Percentiles rank a stretch among this genome's conserved stretches.
Evolutionary conservation across 1,140 invertebrate species (phyloP).

Genomic region (Matsumurasca onukii): DNA sequence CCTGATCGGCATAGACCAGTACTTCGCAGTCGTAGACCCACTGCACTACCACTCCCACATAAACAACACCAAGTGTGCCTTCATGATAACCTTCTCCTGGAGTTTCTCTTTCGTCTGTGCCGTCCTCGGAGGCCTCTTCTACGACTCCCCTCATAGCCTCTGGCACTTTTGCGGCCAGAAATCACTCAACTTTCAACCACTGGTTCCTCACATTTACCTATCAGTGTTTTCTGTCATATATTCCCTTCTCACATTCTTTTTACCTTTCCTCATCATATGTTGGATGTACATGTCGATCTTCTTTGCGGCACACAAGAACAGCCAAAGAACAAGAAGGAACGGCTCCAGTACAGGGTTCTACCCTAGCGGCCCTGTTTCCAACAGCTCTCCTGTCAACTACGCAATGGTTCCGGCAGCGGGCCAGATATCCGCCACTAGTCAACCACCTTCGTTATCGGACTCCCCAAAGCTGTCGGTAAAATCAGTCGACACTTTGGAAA

Average conservation of each 20-base stretch:
- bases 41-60: constrained; percentile 79
- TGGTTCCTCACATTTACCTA: constrained; percentile 29
- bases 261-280: constrained; percentile 52
- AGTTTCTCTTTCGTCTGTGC: constrained; percentile 59
- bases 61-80: constrained; percentile 66
- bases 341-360: constrained; percentile 44
- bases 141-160: constrained; percentile 25
- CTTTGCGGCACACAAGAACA: constrained; percentile 54
- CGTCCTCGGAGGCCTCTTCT: constrained; percentile 48
- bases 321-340: constrained; percentile 53
- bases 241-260: constrained; percentile 46
- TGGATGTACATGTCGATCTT: constrained; percentile 58
- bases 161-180: constrained; percentile 20
- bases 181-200: constrained; percentile 1
- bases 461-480: constrained; percentile 20
- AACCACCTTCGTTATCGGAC: constrained; percentile 4
- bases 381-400: background rate
- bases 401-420: constrained; percentile 4
- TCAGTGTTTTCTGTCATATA: constrained; percentile 37
- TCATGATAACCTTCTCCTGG: constrained; percentile 70
- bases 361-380: background rate
- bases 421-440: background rate
- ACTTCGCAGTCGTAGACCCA: constrained; percentile 83
- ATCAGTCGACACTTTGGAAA: background rate
- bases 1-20: constrained; percentile 82